Evolutionary conservation across 1,140 invertebrate species (phyloP), one percentile per base, ranked within the genome.

Genomic region (Heliconius eleuchia): DNA sequence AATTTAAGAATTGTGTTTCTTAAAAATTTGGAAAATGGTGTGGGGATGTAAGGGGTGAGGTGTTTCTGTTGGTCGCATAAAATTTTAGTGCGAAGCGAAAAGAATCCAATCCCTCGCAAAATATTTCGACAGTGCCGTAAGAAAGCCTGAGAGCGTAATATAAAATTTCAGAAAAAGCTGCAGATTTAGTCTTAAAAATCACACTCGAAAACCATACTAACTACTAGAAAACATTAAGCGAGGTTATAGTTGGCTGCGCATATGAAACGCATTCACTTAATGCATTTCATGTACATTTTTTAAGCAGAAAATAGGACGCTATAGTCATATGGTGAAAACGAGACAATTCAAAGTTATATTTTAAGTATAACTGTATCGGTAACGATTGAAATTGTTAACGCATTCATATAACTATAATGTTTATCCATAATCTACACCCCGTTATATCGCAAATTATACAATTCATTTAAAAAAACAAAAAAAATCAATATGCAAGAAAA

Each of bases 201-300:
- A 92, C 89, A 93, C 89, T 91, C 88, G 89, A 88, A 91, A 88
- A 88, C 84, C 87, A 88, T 86, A 87, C 87, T 90, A 94, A 88
- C 89, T 93, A 94, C 91, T 88, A 86, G 80, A 83, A 91, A 88
- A 85, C 88, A 78, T 88, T 83, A 93, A 94, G 91, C 92, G 87
- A 89, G 87, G 89, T 92, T 91, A 92, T 91, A 83, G 84, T 85
- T 86, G 76, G 81, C 85, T 84, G 88, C 88, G 86, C 86, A 88
- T 82, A 85, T 86, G 86, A 87, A 88, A 82, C 85, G 84, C 84
- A 88, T 89, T 86, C 82, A 66, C 76, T 55, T 75, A 80, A 88
- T 89, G 88, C 86, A 80, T 86, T 88, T 86, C 87, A 88, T 86
- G 83, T 88, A 88, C 83, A 88, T 82, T 74, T 84, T 84, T 80